Evolutionary conservation across 2,797 vertebrate species (phyloP).

Genomic region (Atherinosoma microstoma): DNA sequence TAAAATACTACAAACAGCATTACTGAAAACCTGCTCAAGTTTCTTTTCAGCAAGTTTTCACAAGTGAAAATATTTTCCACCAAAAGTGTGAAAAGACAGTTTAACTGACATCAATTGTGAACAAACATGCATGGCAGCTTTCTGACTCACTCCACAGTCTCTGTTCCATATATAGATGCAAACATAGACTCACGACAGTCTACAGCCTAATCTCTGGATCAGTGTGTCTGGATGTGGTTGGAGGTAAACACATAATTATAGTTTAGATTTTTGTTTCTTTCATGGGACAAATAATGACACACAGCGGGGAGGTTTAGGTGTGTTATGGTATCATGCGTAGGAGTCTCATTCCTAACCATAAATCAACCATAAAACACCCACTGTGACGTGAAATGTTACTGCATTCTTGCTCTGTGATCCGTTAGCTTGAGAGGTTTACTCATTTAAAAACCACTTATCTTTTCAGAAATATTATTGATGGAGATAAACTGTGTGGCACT

Average conservation of each 20-base stretch:
- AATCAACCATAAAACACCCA: slow-evolving; percentile 18
- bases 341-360: slow-evolving; percentile 25
- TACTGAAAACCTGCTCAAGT: too few relatives aligned
- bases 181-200: slow-evolving; percentile 25
- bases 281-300: slow-evolving; percentile 6
- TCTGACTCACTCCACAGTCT: slow-evolving; percentile 37
- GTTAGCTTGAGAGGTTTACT: slow-evolving; percentile 13
- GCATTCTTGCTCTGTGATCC: slow-evolving; percentile 18
- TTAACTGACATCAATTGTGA: background rate
- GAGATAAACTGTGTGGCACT: slow-evolving; percentile 1
- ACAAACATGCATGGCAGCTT: background rate
- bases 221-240: slow-evolving; percentile 48
- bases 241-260: slow-evolving; percentile 49
- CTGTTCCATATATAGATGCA: slow-evolving; percentile 7
- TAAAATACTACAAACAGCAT: background rate
- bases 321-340: slow-evolving; percentile 15
- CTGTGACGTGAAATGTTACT: background rate
- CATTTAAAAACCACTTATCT: background rate
- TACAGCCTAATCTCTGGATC: slow-evolving; percentile 62
- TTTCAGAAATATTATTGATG: background rate
- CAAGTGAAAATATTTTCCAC: background rate
- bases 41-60: background rate
- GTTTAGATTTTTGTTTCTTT: background rate
- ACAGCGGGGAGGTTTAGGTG: slow-evolving; percentile 12
- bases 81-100: background rate